A percentile compares a stretch with the other conserved stretches of the same genome.
Conservation (phyloP, 2,797 vertebrate genomes). For the Notolabrus celidotus region DNA sequence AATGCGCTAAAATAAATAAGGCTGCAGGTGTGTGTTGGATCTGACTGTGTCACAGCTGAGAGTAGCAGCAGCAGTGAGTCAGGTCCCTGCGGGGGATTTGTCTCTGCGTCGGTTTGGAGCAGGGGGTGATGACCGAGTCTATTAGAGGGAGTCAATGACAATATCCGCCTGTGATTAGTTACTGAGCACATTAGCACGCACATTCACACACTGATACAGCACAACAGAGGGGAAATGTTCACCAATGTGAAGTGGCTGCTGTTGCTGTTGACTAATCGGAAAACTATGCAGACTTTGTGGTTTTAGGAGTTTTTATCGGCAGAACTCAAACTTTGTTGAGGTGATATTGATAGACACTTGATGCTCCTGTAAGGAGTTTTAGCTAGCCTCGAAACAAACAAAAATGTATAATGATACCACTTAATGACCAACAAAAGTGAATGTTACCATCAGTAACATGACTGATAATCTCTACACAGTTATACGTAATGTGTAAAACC, state of each 20-base stretch:
- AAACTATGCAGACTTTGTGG: no score
- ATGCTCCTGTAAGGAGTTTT: no score
- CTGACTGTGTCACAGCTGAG: conserved; percentile 25
- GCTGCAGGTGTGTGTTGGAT: conserved; percentile 50
- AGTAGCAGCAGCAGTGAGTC: conserved; percentile 50
- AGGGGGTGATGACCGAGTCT: conserved; percentile 44
- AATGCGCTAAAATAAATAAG: conserved; percentile 18
- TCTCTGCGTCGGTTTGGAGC: conserved; percentile 51
- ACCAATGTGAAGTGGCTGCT: neutral
- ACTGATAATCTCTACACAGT: no score
- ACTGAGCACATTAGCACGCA: neutral
- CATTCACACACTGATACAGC: conserved; percentile 2
- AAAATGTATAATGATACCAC: no score
- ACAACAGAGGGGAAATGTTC: neutral
- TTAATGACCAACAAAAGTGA: no score
- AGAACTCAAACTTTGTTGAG: neutral
- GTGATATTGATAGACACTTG: no score
- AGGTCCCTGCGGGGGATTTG: conserved; percentile 46
- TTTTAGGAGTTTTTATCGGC: neutral
- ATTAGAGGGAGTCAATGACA: conserved; percentile 52
- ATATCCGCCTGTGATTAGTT: conserved; percentile 56
- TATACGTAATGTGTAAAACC: no score
- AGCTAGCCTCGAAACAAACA: no score
- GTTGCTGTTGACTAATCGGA: neutral
- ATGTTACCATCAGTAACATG: no score